Conservation (phyloP, 2,113 vertebrate genomes). For the Coptodon rendalli region DNA sequence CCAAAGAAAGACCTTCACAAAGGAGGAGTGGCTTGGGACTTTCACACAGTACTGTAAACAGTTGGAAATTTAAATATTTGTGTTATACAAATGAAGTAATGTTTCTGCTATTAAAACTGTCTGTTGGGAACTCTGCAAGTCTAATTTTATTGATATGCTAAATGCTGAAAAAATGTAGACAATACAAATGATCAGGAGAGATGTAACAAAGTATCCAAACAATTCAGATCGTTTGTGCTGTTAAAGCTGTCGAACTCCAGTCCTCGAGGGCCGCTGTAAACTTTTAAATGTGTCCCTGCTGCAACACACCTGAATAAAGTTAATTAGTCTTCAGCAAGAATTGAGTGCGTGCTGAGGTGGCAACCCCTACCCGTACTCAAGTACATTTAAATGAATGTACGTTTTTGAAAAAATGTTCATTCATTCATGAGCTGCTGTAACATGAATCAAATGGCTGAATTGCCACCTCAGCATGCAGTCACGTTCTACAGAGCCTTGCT, state of each 20-base stretch:
- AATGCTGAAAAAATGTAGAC: neutral
- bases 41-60: neutral
- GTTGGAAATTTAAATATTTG: accelerated
- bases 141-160: neutral
- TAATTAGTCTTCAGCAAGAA: neutral
- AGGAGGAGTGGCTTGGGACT: neutral
- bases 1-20: neutral
- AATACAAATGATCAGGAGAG: neutral
- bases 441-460: neutral
- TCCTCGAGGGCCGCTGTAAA: neutral
- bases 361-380: accelerated
- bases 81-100: neutral
- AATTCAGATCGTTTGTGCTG: neutral
- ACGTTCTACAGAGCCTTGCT: neutral
- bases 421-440: neutral
- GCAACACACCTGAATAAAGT: neutral
- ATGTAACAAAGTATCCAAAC: neutral
- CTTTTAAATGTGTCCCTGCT: neutral
- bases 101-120: neutral
- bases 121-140: neutral
- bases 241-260: neutral
- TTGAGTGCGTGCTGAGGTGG: neutral
- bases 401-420: accelerated
- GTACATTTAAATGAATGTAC: neutral
- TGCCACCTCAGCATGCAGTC: accelerated